Base-by-base conservation (phyloP, 1,140 invertebrate genomes). In the Musca vetustissima region DNA sequence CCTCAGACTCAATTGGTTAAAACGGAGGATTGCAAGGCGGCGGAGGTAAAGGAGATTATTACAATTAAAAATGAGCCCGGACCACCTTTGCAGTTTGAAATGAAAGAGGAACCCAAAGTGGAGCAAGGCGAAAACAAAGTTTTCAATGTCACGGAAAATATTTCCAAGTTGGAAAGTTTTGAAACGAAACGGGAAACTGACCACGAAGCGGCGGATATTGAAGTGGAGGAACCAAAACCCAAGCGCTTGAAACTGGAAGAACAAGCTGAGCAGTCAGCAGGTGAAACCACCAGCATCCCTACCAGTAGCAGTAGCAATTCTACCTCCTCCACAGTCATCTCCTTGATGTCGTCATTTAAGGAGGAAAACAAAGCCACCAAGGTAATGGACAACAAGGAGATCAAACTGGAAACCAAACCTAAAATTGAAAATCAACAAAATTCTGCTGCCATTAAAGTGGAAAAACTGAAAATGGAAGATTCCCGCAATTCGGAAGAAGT, bases 131-230 rank as follows among this genome's bases (percentile, higher is more conserved):
- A 65, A 52, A 49, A 17, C n/a, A 14, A 50, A 49, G 73, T 75
- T n/a, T n/a, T n/a, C n/a, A n/a, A n/a, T n/a, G n/a, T n/a, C n/a
- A n/a, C n/a, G 17, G 72, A 76, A 21, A 71, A 74, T 28, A 21
- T 64, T 70, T 1, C 15, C 84, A 76, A 66, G 83, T 78, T 55
- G 85, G 76, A 64, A 68, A 11, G 43, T 66, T 8, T 28, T 28
- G 25, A 28, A 6, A 28, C 36, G 25, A 17, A 17, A 19, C 36
- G 9, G 36, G 36, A 61, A 36, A 36, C n/a, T 11, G 66, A 57
- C 15, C 32, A 28, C 9, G 7, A 15, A 28, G 3, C 8, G 28
- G 43, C 28, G 1, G 24, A 57, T 21, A 21, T 67, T 8, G 50
- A 53, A 11, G 65, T 15, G 19, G 65, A 57, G 22, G 66, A 57